Evolutionary conservation across 2,797 vertebrate species (phyloP).

Genomic region (Helostoma temminkii): DNA sequence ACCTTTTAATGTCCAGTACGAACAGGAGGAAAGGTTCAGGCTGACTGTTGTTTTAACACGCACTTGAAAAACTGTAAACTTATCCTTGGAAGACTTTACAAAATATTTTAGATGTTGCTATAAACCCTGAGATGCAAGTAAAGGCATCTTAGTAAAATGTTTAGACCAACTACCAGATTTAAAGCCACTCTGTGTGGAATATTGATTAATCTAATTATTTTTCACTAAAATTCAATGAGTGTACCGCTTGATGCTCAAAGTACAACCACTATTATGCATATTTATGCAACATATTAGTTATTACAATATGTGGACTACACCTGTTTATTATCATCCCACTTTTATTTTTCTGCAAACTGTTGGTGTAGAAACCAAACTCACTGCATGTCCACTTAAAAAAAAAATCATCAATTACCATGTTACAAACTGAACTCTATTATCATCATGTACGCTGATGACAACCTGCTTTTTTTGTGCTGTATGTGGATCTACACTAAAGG

Average conservation of each 20-base stretch:
- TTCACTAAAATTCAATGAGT: no score
- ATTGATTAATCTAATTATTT: no score
- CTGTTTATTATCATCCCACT: no score
- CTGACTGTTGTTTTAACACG: neutral
- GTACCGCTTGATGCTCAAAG: no score
- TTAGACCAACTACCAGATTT: neutral
- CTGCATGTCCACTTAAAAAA: neutral
- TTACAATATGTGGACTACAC: no score
- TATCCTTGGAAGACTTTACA: neutral
- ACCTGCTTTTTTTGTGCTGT: neutral
- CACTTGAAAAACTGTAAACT: neutral
- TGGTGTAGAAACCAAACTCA: slow-evolving; percentile 1
- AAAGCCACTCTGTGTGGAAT: neutral
- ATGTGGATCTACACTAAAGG: neutral
- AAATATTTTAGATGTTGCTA: neutral
- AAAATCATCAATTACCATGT: neutral
- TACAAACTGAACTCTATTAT: neutral
- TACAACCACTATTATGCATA: no score
- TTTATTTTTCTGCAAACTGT: neutral
- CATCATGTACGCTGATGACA: slow-evolving; percentile 5
- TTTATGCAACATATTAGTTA: no score
- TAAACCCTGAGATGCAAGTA: no score
- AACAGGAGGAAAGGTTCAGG: no score
- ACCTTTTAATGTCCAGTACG: no score
- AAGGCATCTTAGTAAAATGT: no score